phyloP scores from a whole-genome alignment of 2,113 vertebrate species.

The Lampris megalopsis region DNA sequence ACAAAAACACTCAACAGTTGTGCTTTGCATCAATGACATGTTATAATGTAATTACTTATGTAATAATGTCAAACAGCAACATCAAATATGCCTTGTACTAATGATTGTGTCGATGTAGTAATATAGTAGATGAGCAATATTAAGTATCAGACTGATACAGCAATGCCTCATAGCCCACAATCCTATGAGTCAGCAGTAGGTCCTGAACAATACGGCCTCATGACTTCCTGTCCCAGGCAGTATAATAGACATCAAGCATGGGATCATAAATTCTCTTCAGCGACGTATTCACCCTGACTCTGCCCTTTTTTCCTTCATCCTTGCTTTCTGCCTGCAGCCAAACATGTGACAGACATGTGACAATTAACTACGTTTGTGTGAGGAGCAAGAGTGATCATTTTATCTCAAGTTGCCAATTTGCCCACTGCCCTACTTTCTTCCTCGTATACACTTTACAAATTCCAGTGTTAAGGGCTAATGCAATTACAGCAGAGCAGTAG shows the following conservation, averaged over 20 bases:
- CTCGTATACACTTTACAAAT: slow-evolving; percentile 13
- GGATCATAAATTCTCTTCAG: slow-evolving; percentile 39
- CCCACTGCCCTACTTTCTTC: not conserved
- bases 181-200: slow-evolving; percentile 65
- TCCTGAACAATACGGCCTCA: slow-evolving; percentile 48
- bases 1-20: no score
- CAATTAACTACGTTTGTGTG: not conserved
- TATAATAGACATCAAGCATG: slow-evolving; percentile 30
- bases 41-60: no score
- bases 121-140: slow-evolving; percentile 27
- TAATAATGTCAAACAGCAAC: slow-evolving; percentile 17
- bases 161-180: slow-evolving; percentile 29
- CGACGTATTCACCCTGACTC: slow-evolving; percentile 25
- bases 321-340: slow-evolving; percentile 3
- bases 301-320: slow-evolving; percentile 5
- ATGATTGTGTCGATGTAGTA: not conserved
- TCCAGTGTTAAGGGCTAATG: not conserved
- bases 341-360: slow-evolving; percentile 24
- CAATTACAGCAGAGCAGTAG: not conserved
- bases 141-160: slow-evolving; percentile 37
- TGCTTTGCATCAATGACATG: no score
- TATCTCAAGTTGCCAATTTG: not conserved
- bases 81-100: slow-evolving; percentile 7
- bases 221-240: slow-evolving; percentile 24
- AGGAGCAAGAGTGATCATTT: not conserved